phyloP scores from a whole-genome alignment of 1,140 invertebrate species.

The Drosophila sproati region DNA sequence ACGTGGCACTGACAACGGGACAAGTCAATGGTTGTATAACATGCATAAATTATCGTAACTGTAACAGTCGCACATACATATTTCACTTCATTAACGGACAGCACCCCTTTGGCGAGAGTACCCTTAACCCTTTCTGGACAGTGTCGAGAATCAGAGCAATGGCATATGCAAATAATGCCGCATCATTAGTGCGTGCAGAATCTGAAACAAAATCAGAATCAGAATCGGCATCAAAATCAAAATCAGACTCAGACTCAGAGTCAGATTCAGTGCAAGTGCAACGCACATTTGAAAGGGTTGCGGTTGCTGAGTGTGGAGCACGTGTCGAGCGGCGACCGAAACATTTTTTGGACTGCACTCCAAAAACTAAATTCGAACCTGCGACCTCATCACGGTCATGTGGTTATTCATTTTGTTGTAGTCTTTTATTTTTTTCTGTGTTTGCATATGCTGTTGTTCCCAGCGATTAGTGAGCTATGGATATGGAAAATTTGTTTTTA shows the following conservation, averaged over 20 bases:
- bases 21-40: constrained; percentile 71
- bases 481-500: constrained; percentile 49
- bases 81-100: constrained; percentile 71
- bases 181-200: constrained; percentile 69
- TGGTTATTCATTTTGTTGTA: neutral
- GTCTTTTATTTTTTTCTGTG: constrained; percentile 12
- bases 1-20: constrained; percentile 38
- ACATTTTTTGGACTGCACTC: constrained; percentile 32
- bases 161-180: constrained; percentile 78
- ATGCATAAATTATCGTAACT: constrained; percentile 74
- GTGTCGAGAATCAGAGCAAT: neutral
- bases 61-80: constrained; percentile 67
- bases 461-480: constrained; percentile 41
- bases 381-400: constrained; percentile 23
- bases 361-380: constrained; percentile 21
- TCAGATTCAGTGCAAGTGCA: constrained; percentile 34
- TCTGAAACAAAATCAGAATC: constrained; percentile 14
- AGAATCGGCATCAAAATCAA: constrained; percentile 5
- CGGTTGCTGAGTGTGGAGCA: constrained; percentile 49
- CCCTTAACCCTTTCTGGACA: constrained; percentile 66
- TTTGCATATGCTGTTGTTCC: constrained; percentile 72
- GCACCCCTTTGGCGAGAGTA: constrained; percentile 9
- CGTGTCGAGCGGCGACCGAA: constrained; percentile 52
- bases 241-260: constrained; percentile 5
- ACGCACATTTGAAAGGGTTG: constrained; percentile 56